Evolutionary conservation across 2,888 invertebrate species (phyloP), one percentile per base, ranked within the genome.

Genomic region (Dorcus parallelipipedus): DNA sequence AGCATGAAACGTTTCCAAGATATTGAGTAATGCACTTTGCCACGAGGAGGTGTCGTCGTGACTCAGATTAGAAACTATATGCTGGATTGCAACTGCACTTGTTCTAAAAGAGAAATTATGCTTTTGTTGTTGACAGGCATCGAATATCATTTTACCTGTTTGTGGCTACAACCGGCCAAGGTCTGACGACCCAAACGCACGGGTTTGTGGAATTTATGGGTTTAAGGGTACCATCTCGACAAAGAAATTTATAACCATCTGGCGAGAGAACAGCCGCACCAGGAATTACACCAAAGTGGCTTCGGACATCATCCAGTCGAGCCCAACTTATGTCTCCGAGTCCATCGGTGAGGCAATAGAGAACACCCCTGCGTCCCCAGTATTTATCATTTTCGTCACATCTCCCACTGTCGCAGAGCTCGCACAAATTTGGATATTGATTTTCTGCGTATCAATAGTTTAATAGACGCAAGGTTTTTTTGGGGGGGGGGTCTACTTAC

Each of bases 271-370:
- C 77, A 1, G 74, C 65, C 6, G 65, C 63, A 38, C 79, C 72
- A 1, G 79, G 78, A 1, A 72, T 74, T 1, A 83, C 86, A 68
- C 85, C 85, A 69, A 91, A 91, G 71, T 88, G 88, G 38, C 80
- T 73, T 20, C 74, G 73, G 9, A 88, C 85, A 69, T 90, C 89
- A 64, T 87, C 87, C 1, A 87, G 79, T 63, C 90, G 86, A 0
- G 89, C 88, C 91, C 93, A 94, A 2, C 90, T 89, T 33, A 94
- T 84, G 73, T 94, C 91, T 0, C 94, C 95, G 0, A 82, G 83
- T 9, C 88, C 88, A 61, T 89, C 89, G 0, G 86, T 84, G 20
- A 96, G 80, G 69, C 97, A 97, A 38, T 84, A 81, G 3, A 95
- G 80, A 0, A 93, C 87, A 0, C 96, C 96, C 47, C 86, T 81